Evolutionary conservation across 2,888 invertebrate species (phyloP).

Genomic region (Itoplectis maculator): DNA sequence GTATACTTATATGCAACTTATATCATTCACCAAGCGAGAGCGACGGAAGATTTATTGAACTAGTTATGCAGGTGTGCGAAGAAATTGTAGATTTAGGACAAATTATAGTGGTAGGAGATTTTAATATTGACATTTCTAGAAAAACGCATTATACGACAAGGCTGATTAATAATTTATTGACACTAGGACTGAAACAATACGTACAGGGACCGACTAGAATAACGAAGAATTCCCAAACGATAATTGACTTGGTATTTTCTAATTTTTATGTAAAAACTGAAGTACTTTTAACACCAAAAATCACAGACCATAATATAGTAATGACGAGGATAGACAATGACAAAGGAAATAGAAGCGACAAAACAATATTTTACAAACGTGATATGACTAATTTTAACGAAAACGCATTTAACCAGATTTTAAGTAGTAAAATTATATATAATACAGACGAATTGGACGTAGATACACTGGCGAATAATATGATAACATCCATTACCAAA

Average conservation of each 20-base stretch:
- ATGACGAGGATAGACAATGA: no score
- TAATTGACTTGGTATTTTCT: constrained; percentile 52
- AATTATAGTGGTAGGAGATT: constrained; percentile 44
- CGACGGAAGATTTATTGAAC: constrained; percentile 49
- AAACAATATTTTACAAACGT: no score
- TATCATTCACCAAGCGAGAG: constrained; percentile 54
- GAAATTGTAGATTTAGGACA: constrained; percentile 28
- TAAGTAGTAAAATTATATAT: no score
- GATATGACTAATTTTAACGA: no score
- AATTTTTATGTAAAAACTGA: constrained; percentile 27
- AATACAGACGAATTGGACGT: no score
- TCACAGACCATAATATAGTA: no score
- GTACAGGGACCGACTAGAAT: constrained; percentile 44
- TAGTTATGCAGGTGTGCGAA: constrained; percentile 49
- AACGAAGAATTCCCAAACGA: constrained; percentile 23
- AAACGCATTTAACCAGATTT: no score
- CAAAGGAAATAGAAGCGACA: no score
- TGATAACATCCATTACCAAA: no score
- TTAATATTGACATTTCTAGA: constrained; percentile 23
- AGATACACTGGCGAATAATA: no score
- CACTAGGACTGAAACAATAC: constrained; percentile 55
- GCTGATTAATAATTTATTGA: constrained; percentile 27
- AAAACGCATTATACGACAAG: constrained; percentile 38
- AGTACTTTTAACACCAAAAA: no score
- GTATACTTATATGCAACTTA: constrained; percentile 35